phyloP scores from a whole-genome alignment of 2,888 invertebrate species.

The Phoronis australis region DNA sequence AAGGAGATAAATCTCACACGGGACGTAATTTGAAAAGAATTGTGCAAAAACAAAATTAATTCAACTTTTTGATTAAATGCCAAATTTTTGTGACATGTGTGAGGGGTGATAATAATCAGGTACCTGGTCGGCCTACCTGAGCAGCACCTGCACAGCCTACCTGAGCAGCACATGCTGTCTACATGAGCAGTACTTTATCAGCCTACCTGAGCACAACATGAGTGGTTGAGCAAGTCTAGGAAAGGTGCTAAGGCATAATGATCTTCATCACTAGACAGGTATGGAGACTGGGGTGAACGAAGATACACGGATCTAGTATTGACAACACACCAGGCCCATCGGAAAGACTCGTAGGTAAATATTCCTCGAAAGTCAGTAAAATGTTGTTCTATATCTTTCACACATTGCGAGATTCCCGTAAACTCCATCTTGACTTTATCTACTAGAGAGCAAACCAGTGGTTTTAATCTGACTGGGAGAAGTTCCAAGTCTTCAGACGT shows the following conservation, averaged over 20 bases:
- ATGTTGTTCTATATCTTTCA: background rate
- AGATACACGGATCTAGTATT: slow-evolving; percentile 81
- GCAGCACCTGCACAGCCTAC: too few relatives aligned
- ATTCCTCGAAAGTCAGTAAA: background rate
- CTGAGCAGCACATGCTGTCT: too few relatives aligned
- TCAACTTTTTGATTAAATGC: too few relatives aligned
- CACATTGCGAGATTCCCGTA: background rate
- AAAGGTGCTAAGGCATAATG: slow-evolving; percentile 75
- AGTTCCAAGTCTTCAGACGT: slow-evolving; percentile 21
- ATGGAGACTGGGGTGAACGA: slow-evolving; percentile 53
- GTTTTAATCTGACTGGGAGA: slow-evolving; percentile 17
- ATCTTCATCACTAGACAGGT: slow-evolving; percentile 31
- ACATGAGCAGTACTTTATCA: too few relatives aligned
- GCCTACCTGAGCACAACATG: slow-evolving; percentile 52
- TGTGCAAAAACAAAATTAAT: too few relatives aligned
- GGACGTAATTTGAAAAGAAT: too few relatives aligned
- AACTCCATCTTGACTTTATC: background rate
- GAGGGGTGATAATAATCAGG: too few relatives aligned
- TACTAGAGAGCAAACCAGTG: background rate
- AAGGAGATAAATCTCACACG: too few relatives aligned
- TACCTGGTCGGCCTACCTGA: too few relatives aligned
- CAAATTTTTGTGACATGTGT: too few relatives aligned
- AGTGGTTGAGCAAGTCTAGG: slow-evolving; percentile 86
- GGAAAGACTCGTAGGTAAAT: slow-evolving; percentile 59
- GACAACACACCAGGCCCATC: slow-evolving; percentile 78